phyloP scores from a whole-genome alignment of 2,797 vertebrate genomes.

The Sarcoramphus papa region DNA sequence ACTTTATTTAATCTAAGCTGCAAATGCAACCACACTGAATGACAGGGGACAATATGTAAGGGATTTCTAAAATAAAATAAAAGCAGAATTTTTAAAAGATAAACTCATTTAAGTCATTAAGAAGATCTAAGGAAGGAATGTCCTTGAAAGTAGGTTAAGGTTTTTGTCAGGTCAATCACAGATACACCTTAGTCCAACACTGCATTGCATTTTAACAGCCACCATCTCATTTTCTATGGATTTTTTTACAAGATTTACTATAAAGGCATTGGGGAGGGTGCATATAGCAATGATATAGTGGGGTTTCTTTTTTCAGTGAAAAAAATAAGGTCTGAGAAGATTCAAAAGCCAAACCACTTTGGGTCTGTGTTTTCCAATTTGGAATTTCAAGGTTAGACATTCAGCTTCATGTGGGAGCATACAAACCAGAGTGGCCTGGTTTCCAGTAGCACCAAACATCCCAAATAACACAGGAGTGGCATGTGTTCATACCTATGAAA shows the following conservation, averaged over 20 bases:
- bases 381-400: background rate
- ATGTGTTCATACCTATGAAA: background rate
- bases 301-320: background rate
- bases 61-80: background rate
- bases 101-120: background rate
- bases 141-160: background rate
- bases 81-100: background rate
- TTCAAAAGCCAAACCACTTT: background rate
- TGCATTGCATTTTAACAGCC: background rate
- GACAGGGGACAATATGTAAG: background rate
- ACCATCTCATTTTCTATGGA: background rate
- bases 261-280: background rate
- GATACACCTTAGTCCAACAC: background rate
- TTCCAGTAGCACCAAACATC: background rate
- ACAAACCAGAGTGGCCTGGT: background rate
- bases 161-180: background rate
- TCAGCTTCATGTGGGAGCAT: background rate
- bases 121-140: background rate
- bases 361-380: background rate
- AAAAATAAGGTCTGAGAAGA: background rate
- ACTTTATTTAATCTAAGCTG: background rate
- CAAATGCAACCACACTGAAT: background rate
- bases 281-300: background rate
- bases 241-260: background rate
- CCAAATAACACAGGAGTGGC: background rate